These are phyloP conservation scores for Proctacanthus coquilletti DNA, from an alignment of 1,140 invertebrate species.

Conservation along the genomic window DNA sequence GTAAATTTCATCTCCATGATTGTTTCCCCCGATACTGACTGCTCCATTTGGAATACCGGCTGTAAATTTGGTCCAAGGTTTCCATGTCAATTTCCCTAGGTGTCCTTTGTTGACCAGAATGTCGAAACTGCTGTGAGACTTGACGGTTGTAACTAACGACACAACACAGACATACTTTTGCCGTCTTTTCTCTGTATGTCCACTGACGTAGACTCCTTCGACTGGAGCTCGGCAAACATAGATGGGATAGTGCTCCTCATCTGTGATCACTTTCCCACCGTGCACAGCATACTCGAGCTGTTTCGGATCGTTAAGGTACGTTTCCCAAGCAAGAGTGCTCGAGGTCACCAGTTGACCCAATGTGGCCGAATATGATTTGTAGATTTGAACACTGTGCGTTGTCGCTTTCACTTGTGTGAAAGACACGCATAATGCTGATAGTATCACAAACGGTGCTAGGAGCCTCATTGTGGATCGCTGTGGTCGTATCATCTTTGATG, in stretches of 20 bases:
- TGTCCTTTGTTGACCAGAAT: constrained; percentile 60
- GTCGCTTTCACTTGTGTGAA: no score
- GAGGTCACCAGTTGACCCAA: constrained; percentile 36
- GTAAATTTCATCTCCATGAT: constrained; percentile 17
- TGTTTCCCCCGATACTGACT: constrained; percentile 36
- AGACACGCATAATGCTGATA: no score
- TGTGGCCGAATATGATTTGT: constrained; percentile 18
- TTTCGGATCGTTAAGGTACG: constrained; percentile 30
- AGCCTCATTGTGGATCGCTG: no score
- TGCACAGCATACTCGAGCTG: constrained; percentile 35
- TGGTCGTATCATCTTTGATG: no score
- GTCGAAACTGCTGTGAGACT: constrained; percentile 47
- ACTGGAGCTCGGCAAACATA: constrained; percentile 57
- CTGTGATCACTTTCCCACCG: constrained; percentile 34
- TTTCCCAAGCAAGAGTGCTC: constrained; percentile 38
- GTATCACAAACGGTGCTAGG: no score
- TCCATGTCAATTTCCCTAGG: constrained; percentile 56
- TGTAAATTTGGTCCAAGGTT: constrained; percentile 48
- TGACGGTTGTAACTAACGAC: constrained; percentile 39
- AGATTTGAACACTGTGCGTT: constrained; percentile 18
- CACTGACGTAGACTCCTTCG: constrained; percentile 52
- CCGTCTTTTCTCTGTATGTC: constrained; percentile 39
- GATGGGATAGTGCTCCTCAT: constrained; percentile 35
- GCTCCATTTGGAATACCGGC: constrained; percentile 41
- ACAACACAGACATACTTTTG: constrained; percentile 43